Evolutionary conservation across 2,113 vertebrate species (phyloP).

Genomic region (Varanus komodoensis): DNA sequence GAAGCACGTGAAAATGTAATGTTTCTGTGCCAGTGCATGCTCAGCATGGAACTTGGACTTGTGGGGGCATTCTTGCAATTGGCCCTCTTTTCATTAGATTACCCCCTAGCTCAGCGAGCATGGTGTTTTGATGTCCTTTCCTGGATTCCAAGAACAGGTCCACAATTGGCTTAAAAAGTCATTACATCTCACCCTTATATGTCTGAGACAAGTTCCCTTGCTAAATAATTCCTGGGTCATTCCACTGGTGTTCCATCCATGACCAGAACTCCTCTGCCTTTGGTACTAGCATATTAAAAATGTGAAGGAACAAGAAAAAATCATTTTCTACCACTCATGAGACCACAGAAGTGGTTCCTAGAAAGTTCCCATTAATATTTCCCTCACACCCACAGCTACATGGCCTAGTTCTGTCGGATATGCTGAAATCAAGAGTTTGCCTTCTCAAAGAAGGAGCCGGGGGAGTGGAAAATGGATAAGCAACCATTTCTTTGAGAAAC

Average conservation of each 20-base stretch:
- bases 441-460: slow-evolving; percentile 25
- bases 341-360: slow-evolving; percentile 67
- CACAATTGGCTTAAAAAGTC: not conserved
- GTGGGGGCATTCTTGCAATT: slow-evolving; percentile 25
- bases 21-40: not conserved
- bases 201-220: slow-evolving; percentile 19
- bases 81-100: not conserved
- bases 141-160: slow-evolving; percentile 3
- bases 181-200: slow-evolving; percentile 16
- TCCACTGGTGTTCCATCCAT: slow-evolving; percentile 44
- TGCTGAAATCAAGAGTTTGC: slow-evolving; percentile 58
- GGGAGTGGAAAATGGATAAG: not conserved
- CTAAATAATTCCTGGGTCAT: slow-evolving; percentile 4
- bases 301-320: slow-evolving; percentile 1
- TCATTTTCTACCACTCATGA: not conserved
- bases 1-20: not conserved
- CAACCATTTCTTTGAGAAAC: slow-evolving; percentile 10
- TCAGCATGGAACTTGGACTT: slow-evolving; percentile 16
- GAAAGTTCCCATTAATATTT: slow-evolving; percentile 63
- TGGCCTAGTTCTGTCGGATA: slow-evolving; percentile 63
- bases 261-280: slow-evolving; percentile 77
- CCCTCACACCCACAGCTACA: slow-evolving; percentile 1
- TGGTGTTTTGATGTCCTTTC: not conserved
- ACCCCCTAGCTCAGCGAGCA: not conserved
- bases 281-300: slow-evolving; percentile 72